These are phyloP conservation scores for Phycodurus eques DNA, from an alignment of 2,113 vertebrate species.

Conservation along the genomic window DNA sequence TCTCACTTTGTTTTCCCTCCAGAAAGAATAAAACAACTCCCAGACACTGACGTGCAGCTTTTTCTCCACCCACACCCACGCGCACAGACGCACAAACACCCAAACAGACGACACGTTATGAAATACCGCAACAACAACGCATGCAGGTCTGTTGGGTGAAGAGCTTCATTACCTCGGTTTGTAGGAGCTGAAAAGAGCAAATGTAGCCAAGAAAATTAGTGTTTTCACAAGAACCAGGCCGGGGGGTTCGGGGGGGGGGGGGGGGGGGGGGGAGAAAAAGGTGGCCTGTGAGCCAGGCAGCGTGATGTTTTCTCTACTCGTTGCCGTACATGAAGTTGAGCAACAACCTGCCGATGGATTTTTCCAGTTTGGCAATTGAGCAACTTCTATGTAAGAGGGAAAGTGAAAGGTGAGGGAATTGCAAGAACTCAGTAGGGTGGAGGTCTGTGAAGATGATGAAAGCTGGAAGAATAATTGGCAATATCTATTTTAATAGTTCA, in stretches of 20 bases:
- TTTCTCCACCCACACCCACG: conserved; percentile 18
- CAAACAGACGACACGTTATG: conserved; percentile 61
- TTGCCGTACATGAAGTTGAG: conserved; percentile 39
- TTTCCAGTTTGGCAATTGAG: background rate
- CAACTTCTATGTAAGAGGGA: no score
- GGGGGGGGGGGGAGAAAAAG: conserved; percentile 14
- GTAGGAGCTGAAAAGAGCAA: conserved; percentile 32
- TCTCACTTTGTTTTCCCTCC: conserved; percentile 32
- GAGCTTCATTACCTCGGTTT: conserved; percentile 37
- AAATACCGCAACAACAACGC: conserved; percentile 63
- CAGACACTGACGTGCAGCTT: conserved; percentile 38
- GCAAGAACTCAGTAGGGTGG: no score
- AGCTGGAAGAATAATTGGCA: no score
- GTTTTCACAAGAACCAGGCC: conserved; percentile 29
- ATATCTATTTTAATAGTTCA: no score
- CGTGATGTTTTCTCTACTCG: conserved; percentile 18
- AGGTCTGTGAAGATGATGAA: no score
- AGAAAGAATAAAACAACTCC: conserved; percentile 41
- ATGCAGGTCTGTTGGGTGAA: conserved; percentile 15
- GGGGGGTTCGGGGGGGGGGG: background rate
- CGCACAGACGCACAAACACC: conserved; percentile 39
- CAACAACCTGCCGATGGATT: conserved; percentile 16
- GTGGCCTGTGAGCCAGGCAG: conserved; percentile 19
- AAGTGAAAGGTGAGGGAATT: no score
- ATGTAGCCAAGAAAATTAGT: conserved; percentile 10